A percentile compares a stretch with the other conserved stretches of the same genome.
Conservation (phyloP, 2,797 vertebrate genomes). For the Alauda arvensis region DNA sequence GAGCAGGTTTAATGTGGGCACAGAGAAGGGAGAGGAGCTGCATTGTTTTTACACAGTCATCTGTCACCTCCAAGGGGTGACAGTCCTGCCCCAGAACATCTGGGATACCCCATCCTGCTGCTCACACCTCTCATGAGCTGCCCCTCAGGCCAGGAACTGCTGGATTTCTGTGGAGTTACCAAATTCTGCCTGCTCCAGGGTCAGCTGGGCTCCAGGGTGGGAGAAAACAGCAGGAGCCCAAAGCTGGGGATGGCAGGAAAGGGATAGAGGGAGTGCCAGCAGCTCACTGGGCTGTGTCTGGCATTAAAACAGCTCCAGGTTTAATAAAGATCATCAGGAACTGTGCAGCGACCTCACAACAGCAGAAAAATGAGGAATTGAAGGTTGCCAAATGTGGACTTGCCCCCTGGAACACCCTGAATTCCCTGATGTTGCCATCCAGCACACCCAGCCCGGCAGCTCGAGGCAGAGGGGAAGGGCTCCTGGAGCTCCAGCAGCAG, state of each 20-base stretch:
- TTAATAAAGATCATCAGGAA: not conserved
- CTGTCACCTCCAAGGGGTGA: not conserved
- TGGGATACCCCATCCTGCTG: not conserved
- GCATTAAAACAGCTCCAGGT: not conserved
- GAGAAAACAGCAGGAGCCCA: not conserved
- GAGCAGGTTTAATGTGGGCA: not conserved
- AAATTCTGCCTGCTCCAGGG: rapidly evolving
- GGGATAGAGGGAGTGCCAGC: not conserved
- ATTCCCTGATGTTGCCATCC: not conserved
- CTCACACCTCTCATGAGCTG: not conserved
- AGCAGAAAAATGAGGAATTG: not conserved
- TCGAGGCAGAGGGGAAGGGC: rapidly evolving
- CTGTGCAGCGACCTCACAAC: not conserved
- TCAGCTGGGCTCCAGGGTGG: not conserved
- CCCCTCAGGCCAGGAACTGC: not conserved
- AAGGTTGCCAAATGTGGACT: not conserved
- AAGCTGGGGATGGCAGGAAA: not conserved
- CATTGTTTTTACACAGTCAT: not conserved
- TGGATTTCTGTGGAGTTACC: not conserved
- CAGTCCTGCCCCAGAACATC: not conserved
- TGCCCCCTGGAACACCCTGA: not conserved
- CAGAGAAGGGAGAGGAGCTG: not conserved
- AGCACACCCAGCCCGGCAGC: not conserved
- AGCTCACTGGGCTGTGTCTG: not conserved
- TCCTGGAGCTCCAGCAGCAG: not conserved